Evolutionary conservation across 2,797 vertebrate species (phyloP), one percentile per base, ranked within the genome.

Genomic region (Bryconaethiops microstoma): DNA sequence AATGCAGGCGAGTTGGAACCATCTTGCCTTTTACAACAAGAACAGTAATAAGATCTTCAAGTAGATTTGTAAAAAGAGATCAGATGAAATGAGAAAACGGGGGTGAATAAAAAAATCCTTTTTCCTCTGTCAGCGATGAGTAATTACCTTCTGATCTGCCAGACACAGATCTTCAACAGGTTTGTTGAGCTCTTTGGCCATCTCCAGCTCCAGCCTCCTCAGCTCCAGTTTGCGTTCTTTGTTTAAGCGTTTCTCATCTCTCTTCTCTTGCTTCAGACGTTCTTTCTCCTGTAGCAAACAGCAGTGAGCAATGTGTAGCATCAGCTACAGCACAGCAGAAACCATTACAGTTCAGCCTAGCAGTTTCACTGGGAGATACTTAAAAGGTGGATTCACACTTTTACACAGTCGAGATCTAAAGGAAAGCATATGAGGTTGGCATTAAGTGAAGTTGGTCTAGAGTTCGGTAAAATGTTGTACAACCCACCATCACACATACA

Each of bases 141-240:
- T 12, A 45, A 19, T 60, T 59, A 99, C 98, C 96, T 98, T 96
- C 84, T 98, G 97, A 92, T 99, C 97, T 79, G 93, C 91, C 91
- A 99, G 95, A 90, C 96, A 98, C 96, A 98, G 94, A 91, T 99
- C 98, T 93, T 99, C 97, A 54, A 96, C 98, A 79, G 97, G 96
- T 86, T 97, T 98, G 94, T 97, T 99, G 67, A 99, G 91, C 88
- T 98, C 97, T 86, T 96, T 98, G 39, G 96, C 97, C 90, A 97
- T 97, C 91, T 97, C 95, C 87, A 98, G 90, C 86, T 98, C 97
- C 89, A 98, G 82, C 82, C 96, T 93, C 74, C 95, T 92, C 73
- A 97, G 95, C 84, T 98, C 96, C 83, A 97, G 88, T 90, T 96
- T 98, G 82, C 97, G 95, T 59, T 98, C 96, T 89, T 97, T 98